Conservation (phyloP, 2,888 invertebrate species). For the Acleris emargana region DNA sequence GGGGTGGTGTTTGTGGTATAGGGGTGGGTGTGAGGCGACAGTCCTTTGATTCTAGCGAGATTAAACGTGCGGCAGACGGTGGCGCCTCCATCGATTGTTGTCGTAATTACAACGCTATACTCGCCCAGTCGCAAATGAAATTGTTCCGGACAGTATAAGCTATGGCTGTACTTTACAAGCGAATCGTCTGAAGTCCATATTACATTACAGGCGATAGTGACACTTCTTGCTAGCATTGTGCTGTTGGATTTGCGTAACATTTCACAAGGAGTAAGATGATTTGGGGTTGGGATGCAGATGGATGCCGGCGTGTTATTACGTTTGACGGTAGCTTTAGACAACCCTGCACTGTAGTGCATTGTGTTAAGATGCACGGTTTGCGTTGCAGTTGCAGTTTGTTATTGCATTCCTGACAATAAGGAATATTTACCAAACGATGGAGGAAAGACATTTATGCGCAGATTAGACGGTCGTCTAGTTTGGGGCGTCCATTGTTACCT, state of each 20-base stretch:
- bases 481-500: neutral
- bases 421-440: conserved; percentile 15
- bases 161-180: conserved; percentile 68
- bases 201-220: too few relatives aligned
- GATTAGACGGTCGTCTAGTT: neutral
- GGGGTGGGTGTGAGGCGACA: conserved; percentile 77
- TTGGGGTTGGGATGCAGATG: too few relatives aligned
- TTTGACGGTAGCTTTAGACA: conserved; percentile 49
- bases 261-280: too few relatives aligned
- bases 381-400: conserved; percentile 32
- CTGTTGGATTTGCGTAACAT: too few relatives aligned
- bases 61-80: conserved; percentile 84
- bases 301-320: conserved; percentile 73
- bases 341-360: conserved; percentile 1
- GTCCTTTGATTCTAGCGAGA: conserved; percentile 83
- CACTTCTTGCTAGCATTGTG: too few relatives aligned
- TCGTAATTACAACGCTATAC: conserved; percentile 83
- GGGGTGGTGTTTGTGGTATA: conserved; percentile 59
- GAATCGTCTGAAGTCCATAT: too few relatives aligned
- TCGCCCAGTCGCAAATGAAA: conserved; percentile 84
- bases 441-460: conserved; percentile 11
- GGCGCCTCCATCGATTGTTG: conserved; percentile 84
- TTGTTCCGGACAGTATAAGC: conserved; percentile 81
- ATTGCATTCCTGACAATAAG: conserved; percentile 32
- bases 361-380: conserved; percentile 14